Conservation (phyloP, 2,888 invertebrate species). For the Spialia ferax region DNA sequence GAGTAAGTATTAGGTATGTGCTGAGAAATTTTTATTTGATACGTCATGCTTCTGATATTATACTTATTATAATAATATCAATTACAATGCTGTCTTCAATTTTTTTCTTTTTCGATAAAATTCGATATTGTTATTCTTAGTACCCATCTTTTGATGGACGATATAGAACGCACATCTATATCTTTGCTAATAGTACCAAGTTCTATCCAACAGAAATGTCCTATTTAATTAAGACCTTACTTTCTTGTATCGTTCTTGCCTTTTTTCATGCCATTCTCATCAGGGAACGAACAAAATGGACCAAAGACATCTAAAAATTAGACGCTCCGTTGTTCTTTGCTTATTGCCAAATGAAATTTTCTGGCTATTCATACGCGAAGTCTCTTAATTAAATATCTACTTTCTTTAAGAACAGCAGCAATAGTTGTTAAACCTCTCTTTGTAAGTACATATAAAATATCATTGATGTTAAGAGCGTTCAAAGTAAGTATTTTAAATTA, state of each 20-base stretch:
- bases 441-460: no score
- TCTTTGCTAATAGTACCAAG: slow-evolving; percentile 17
- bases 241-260: slow-evolving; percentile 32
- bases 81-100: no score
- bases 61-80: no score
- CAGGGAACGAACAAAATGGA: slow-evolving; percentile 30
- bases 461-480: no score
- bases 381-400: slow-evolving; percentile 26
- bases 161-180: background rate
- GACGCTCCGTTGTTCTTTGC: slow-evolving; percentile 17
- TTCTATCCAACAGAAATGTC: slow-evolving; percentile 28
- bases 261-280: slow-evolving; percentile 29
- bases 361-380: slow-evolving; percentile 14
- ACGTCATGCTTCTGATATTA: no score
- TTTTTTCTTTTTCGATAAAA: no score
- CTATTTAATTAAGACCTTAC: slow-evolving; percentile 38
- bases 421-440: background rate
- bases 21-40: no score
- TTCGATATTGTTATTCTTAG: no score
- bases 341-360: slow-evolving; percentile 31
- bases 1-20: no score
- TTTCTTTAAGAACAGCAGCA: background rate
- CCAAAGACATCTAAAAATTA: slow-evolving; percentile 27
- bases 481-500: no score
- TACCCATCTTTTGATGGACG: no score